phyloP scores from a whole-genome alignment of 30 jellyfish, hydroid and myxozoan species.

The Mastigias papua region DNA sequence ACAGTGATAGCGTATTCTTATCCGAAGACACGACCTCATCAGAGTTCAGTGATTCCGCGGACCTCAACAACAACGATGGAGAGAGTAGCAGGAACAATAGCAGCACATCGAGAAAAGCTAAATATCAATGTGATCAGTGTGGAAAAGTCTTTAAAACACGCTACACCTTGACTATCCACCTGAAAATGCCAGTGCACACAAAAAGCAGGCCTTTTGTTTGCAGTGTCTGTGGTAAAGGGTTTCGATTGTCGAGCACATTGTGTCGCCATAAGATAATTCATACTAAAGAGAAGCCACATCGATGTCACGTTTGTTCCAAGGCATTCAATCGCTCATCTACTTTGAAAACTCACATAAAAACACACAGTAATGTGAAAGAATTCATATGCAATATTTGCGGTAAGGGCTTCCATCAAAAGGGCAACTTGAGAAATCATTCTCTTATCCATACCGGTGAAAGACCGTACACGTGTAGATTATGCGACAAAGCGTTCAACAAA shows the following conservation, averaged over 20 bases:
- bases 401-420: conserved; percentile 99
- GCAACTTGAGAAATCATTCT: conserved; percentile 91
- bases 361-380: conserved; percentile 94
- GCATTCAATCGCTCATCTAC: conserved; percentile 98
- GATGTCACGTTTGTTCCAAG: conserved; percentile 88
- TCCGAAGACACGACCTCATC: conserved; percentile 70
- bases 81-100: conserved; percentile 12
- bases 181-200: conserved; percentile 84
- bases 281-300: conserved; percentile 97
- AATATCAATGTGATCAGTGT: conserved; percentile 83
- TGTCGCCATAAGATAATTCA: conserved; percentile 98
- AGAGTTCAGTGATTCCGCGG: conserved; percentile 42
- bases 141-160: conserved; percentile 84
- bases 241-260: conserved; percentile 95
- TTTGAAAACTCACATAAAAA: conserved; percentile 90
- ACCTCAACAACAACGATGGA: conserved; percentile 44
- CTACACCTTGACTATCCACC: conserved; percentile 86
- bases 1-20: conserved; percentile 21
- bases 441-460: conserved; percentile 98
- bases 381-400: conserved; percentile 94
- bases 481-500: conserved; percentile 93
- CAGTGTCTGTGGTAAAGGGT: conserved; percentile 95
- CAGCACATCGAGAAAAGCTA: conserved; percentile 37
- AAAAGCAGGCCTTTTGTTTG: conserved; percentile 94
- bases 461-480: conserved; percentile 85